Evolutionary conservation across 2,888 invertebrate genomes (phyloP).

Genomic region (Hylaea fasciaria): DNA sequence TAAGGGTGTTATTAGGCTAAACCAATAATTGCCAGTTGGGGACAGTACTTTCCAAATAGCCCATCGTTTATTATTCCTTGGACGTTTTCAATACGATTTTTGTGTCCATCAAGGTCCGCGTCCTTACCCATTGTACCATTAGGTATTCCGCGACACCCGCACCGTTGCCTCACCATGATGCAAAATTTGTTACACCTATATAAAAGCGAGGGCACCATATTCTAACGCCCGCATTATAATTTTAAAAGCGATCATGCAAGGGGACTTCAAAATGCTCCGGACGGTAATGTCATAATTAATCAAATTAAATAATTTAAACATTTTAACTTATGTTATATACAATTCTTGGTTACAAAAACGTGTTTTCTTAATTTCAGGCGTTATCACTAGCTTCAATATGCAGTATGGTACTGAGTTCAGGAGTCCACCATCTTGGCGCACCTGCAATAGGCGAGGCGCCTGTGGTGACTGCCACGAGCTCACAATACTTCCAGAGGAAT

Average conservation of each 20-base stretch:
- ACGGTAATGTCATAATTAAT: slow-evolving; percentile 57
- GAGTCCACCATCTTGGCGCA: slow-evolving; percentile 51
- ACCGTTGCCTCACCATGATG: slow-evolving; percentile 79
- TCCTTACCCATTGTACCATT: slow-evolving; percentile 81
- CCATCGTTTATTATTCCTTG: slow-evolving; percentile 77
- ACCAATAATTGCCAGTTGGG: slow-evolving; percentile 52
- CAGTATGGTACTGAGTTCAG: slow-evolving; percentile 62
- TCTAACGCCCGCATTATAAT: slow-evolving; percentile 78
- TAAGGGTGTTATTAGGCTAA: slow-evolving; percentile 53
- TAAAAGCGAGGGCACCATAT: slow-evolving; percentile 79
- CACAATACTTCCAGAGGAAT: slow-evolving; percentile 87
- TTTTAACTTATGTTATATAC: slow-evolving; percentile 7
- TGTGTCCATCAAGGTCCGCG: slow-evolving; percentile 81
- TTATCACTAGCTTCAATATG: slow-evolving; percentile 58
- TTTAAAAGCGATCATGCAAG: slow-evolving; percentile 66
- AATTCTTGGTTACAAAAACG: slow-evolving; percentile 6
- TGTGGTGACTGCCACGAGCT: slow-evolving; percentile 87
- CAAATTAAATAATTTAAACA: slow-evolving; percentile 18
- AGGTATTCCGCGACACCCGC: slow-evolving; percentile 79
- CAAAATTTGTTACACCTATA: slow-evolving; percentile 84
- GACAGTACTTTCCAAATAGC: slow-evolving; percentile 71
- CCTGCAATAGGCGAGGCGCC: slow-evolving; percentile 63
- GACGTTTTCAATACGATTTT: slow-evolving; percentile 82
- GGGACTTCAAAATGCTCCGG: slow-evolving; percentile 66
- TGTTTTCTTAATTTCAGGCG: slow-evolving; percentile 58